Percentiles rank a stretch among this genome's conserved stretches.
Evolutionary conservation across 2,113 vertebrate species (phyloP).

Genomic region (Xenus cinereus): DNA sequence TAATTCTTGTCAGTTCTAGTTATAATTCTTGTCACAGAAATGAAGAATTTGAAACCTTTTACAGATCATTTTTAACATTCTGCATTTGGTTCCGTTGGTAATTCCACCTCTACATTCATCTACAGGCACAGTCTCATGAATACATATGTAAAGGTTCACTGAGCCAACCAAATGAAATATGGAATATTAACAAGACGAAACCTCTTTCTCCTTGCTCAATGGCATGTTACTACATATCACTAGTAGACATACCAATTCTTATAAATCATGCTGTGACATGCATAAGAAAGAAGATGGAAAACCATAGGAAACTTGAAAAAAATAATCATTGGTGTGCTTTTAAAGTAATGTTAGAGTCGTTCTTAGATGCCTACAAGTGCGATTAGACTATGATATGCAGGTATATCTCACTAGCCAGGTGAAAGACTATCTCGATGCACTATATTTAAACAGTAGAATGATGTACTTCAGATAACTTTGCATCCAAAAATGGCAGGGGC

Average conservation of each 20-base stretch:
- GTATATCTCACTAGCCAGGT: background rate
- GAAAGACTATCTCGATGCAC: background rate
- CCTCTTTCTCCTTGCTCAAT: background rate
- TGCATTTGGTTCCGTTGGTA: background rate
- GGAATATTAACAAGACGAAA: background rate
- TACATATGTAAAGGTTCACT: background rate
- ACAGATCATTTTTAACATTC: background rate
- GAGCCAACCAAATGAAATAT: constrained; percentile 6
- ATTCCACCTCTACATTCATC: background rate
- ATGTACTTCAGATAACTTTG: background rate
- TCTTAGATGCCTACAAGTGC: background rate
- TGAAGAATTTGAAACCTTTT: constrained; percentile 6
- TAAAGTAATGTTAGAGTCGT: background rate
- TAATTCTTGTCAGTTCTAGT: background rate
- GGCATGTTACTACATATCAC: background rate
- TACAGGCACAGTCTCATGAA: background rate
- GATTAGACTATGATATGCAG: background rate
- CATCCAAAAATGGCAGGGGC: background rate
- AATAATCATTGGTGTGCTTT: background rate
- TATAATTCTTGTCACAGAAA: background rate
- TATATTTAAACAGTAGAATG: background rate
- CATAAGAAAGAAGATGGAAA: background rate
- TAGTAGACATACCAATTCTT: background rate
- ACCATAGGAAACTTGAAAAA: background rate
- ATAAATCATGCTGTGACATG: background rate